Evolutionary conservation across 1,140 invertebrate genomes (phyloP).

Genomic region (Pachyrhynchus sulphureomaculatus): DNA sequence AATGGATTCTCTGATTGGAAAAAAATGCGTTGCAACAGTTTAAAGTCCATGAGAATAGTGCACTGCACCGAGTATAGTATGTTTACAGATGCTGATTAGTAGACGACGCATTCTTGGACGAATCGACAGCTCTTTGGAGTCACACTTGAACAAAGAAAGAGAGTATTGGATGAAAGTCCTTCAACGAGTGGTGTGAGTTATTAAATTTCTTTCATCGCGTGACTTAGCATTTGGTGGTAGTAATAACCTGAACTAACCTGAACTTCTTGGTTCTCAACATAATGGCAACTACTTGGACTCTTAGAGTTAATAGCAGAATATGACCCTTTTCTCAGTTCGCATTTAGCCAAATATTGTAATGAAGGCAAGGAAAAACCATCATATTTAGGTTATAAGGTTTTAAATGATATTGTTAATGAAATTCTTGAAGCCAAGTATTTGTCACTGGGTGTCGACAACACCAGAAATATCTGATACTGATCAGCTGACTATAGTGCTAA

Average conservation of each 20-base stretch:
- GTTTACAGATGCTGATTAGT: neutral
- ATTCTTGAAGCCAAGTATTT: constrained; percentile 36
- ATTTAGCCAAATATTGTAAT: constrained; percentile 5
- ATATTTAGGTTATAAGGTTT: neutral
- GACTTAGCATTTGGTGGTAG: constrained; percentile 34
- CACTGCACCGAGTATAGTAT: neutral
- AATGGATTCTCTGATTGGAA: too few species aligned
- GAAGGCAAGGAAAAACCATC: neutral
- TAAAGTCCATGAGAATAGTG: neutral
- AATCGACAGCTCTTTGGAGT: too few species aligned
- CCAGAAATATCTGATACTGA: constrained; percentile 47
- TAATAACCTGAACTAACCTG: too few species aligned
- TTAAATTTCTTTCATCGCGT: constrained; percentile 32
- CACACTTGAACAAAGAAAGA: constrained; percentile 1
- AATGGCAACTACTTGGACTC: constrained; percentile 41
- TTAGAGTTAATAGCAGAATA: constrained; percentile 38
- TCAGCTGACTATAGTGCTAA: too few species aligned
- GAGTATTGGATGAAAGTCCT: constrained; percentile 41
- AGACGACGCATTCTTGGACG: neutral
- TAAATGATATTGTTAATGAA: too few species aligned
- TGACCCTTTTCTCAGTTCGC: constrained; percentile 34
- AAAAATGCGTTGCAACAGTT: neutral
- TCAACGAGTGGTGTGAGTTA: constrained; percentile 34
- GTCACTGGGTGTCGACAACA: constrained; percentile 43
- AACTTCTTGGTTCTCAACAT: constrained; percentile 34